phyloP scores from a whole-genome alignment of 2,113 vertebrate genomes.

The Lichenostomus cassidix region DNA sequence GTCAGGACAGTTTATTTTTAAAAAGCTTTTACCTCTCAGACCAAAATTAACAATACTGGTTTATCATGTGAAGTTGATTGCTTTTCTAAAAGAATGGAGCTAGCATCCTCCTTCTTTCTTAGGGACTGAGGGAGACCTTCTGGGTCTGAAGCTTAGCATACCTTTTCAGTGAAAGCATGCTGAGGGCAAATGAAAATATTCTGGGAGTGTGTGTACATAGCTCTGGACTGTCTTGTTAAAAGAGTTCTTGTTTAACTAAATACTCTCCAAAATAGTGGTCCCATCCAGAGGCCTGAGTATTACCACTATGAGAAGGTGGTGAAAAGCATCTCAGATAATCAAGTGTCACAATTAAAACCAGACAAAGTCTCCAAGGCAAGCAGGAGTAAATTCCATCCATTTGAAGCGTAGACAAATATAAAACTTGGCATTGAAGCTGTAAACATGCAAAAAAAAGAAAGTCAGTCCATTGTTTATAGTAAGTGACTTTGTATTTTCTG shows the following conservation, averaged over 20 bases:
- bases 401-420: neutral
- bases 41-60: neutral
- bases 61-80: neutral
- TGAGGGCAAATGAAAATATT: neutral
- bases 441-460: neutral
- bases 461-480: neutral
- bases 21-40: neutral
- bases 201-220: neutral
- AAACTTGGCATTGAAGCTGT: neutral
- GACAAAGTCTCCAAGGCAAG: neutral
- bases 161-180: neutral
- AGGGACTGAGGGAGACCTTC: neutral
- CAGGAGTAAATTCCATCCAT: constrained; percentile 46
- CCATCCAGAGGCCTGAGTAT: neutral
- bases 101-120: neutral
- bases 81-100: neutral
- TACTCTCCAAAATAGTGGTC: neutral
- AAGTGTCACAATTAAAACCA: constrained; percentile 39
- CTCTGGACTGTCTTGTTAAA: neutral
- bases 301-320: neutral
- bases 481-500: neutral
- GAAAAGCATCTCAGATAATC: constrained; percentile 61
- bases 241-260: constrained; percentile 15
- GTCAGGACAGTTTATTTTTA: neutral
- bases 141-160: neutral